Evolutionary conservation across 1,140 invertebrate species (phyloP).

Genomic region (Metaphire vulgaris): DNA sequence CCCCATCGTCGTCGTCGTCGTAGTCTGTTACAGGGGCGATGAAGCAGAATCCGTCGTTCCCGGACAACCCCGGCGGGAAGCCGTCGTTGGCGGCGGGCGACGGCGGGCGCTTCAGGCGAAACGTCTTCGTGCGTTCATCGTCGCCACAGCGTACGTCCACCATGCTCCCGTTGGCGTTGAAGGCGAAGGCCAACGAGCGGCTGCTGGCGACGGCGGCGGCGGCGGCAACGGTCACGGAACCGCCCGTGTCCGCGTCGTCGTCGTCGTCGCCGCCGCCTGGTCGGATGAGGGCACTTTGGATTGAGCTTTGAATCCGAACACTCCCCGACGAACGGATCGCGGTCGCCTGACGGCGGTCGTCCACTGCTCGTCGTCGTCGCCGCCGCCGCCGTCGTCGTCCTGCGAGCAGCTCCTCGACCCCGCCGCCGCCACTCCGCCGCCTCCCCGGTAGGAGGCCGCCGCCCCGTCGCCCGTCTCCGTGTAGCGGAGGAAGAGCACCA

Average conservation of each 20-base stretch:
- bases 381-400: neutral
- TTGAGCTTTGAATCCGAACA: neutral
- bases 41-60: neutral
- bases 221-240: neutral
- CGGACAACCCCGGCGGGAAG: neutral
- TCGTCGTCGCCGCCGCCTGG: neutral
- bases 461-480: neutral
- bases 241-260: neutral
- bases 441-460: no score
- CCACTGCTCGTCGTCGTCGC: neutral
- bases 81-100: neutral
- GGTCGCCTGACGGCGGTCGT: neutral
- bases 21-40: neutral
- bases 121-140: conserved; percentile 9
- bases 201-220: neutral
- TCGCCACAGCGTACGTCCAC: conserved; percentile 27
- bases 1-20: neutral
- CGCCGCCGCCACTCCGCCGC: no score
- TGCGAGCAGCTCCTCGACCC: no score
- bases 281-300: neutral
- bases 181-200: conserved; percentile 21
- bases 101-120: conserved; percentile 2
- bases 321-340: neutral
- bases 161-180: conserved; percentile 32
- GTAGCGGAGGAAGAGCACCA: conserved; percentile 14